Evolutionary conservation across 2,797 vertebrate species (phyloP), one percentile per base, ranked within the genome.

Genomic region (Syngnathus rostellatus): DNA sequence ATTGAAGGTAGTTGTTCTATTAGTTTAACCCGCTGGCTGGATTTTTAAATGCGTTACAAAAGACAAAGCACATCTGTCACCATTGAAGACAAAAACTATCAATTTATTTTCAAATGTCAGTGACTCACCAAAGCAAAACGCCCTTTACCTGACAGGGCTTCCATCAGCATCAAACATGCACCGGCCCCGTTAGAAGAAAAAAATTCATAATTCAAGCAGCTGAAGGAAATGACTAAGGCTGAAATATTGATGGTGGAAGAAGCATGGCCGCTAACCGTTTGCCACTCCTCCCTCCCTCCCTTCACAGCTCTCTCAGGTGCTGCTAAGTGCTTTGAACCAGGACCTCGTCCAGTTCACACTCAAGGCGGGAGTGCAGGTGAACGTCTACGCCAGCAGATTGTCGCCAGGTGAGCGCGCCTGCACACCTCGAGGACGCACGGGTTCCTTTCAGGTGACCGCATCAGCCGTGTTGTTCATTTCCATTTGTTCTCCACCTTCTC

Each of bases 261-360:
- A 21, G 3, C 83, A 80, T 83, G 72, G 80, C 78, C 70, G 64
- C 77, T 83, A 78, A 86, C 79, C 2, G 67, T 62, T 66, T 69
- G 73, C 76, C 69, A 72, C 68, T 73, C 63, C 76, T 77, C 72
- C 75, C 68, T 77, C 80, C 72, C 81, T 72, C 64, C 78, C 74
- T 78, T 80, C 68, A 46, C 73, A 96, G 94, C 91, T 96, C 80
- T 93, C 92, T 64, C 91, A 94, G 81, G 78, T 91, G 0, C 84
- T 96, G 86, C 89, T 94, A 77, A 93, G 92, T 85, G 94, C 94
- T 81, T 85, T 97, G 83, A 96, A 94, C 75, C 94, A 95, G 78
- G 94, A 96, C 77, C 86, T 91, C 12, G 86, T 96, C 73, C 91
- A 93, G 85, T 95, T 97, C 77, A 89, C 93, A 70, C 82, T 96